A percentile compares a stretch with the other conserved stretches of the same genome.
Conservation (phyloP, 64 coral and sea anemone species). For the Stylophora pistillata region DNA sequence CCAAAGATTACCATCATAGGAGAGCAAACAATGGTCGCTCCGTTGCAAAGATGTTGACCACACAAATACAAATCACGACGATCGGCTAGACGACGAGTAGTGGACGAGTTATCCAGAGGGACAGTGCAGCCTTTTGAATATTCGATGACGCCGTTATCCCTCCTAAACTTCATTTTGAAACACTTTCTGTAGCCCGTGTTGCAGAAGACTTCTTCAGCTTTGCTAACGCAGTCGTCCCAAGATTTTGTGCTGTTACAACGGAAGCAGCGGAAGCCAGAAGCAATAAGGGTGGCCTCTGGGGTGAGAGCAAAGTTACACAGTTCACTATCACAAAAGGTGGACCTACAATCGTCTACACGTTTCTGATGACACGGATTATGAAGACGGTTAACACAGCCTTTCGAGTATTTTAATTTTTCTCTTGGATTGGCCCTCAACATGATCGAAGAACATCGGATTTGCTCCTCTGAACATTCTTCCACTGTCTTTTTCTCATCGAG, state of each 20-base stretch:
- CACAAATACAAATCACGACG: not conserved
- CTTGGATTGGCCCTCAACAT: not conserved
- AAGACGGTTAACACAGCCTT: not conserved
- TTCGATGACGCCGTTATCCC: not conserved
- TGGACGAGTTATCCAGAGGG: not conserved
- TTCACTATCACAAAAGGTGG: not conserved
- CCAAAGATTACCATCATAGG: not conserved
- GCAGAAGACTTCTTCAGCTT: not conserved
- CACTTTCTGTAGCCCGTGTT: not conserved
- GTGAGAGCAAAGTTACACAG: slow-evolving; percentile 22
- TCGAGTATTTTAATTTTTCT: not conserved
- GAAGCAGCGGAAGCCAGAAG: not conserved
- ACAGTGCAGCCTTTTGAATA: not conserved
- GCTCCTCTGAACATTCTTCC: not conserved
- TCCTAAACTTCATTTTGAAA: not conserved
- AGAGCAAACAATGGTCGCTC: not conserved
- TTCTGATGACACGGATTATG: not conserved
- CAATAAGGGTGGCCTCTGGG: not conserved
- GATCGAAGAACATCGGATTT: not conserved
- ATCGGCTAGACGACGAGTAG: not conserved
- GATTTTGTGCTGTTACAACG: not conserved
- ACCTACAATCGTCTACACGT: not conserved
- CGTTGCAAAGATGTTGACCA: slow-evolving; percentile 15
- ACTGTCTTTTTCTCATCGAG: not conserved
- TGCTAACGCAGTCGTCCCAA: not conserved